Percentiles rank a stretch among this genome's conserved stretches.
These are phyloP conservation scores for Acromyrmex echinatior DNA, from an alignment of 1,140 invertebrate species.

Conservation along the genomic window DNA sequence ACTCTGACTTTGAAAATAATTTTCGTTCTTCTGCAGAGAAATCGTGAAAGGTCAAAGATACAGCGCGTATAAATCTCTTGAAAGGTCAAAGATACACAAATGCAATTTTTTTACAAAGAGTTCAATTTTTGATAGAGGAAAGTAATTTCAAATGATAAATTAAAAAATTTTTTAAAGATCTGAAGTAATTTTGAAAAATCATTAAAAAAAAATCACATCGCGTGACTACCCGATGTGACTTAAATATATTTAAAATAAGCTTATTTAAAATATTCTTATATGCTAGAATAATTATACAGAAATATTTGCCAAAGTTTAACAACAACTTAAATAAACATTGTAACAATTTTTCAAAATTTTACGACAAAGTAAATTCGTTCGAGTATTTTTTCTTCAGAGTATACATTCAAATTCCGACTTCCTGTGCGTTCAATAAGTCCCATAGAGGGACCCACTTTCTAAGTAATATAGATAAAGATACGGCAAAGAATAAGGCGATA, in stretches of 20 bases:
- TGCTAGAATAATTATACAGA: background rate
- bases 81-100: conserved; percentile 33
- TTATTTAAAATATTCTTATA: background rate
- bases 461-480: conserved; percentile 30
- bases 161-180: background rate
- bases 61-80: background rate
- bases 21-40: background rate
- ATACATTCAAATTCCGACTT: background rate
- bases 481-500: conserved; percentile 38
- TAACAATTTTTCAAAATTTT: background rate
- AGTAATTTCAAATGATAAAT: background rate
- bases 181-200: background rate
- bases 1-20: conserved; percentile 33
- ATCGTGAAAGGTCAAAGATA: conserved; percentile 40
- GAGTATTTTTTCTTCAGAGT: background rate
- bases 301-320: background rate
- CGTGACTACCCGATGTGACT: too few relatives aligned
- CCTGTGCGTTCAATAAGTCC: background rate
- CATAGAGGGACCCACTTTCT: conserved; percentile 4
- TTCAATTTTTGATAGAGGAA: conserved; percentile 5
- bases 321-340: background rate
- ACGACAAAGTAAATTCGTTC: background rate
- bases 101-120: conserved; percentile 20
- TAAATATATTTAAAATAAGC: background rate
- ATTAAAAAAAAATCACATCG: background rate